Base-by-base conservation (phyloP, 2,888 invertebrate species). In the Caradrina clavipalpis region DNA sequence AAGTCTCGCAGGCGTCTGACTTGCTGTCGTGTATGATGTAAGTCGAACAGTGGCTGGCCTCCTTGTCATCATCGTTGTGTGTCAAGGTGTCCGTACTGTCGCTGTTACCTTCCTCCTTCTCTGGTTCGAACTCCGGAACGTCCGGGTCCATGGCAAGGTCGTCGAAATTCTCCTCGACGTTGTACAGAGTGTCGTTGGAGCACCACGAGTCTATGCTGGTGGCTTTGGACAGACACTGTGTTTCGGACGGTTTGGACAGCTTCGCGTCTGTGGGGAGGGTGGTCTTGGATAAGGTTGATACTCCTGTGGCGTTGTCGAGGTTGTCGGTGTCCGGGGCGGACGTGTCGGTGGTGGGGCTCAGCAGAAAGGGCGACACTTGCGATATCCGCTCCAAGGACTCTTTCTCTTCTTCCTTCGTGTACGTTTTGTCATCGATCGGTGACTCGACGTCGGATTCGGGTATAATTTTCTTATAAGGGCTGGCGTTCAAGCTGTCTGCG, bases 131-230 rank as follows among this genome's bases (percentile, higher is more conserved):
- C 3, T 91, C 90, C 15, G 91, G 89, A 2, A 91, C 76, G 10
- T 95, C 95, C 15, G 93, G 88, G 60, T 96, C 96, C 88, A 93
- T 86, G 4, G 90, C 94, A 15, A 96, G 85, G 80, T 96, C 96
- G 69, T 96, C 96, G 82, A 96, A 96, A 77, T 96, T 96, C 69
- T 97, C 97, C 85, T 97, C 97, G 45, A 97, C 95, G 84, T 97
- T 97, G 87, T 97, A 97, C 3, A 97, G 89, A 0, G 97, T 97
- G 81, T 97, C 97, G 87, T 97, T 97, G 31, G 97, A 97, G 88
- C 97, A 97, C 95, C 97, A 97, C 4, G 97, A 97, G 85, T 97
- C 97, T 80, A 97, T 97, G 88, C 97, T 97, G 42, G 96, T 96
- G 0, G 97, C 97, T 86, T 96, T 96, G 3, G 96, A 95, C 22